Conservation (phyloP, 2,113 vertebrate genomes). For the Podarcis muralis region DNA sequence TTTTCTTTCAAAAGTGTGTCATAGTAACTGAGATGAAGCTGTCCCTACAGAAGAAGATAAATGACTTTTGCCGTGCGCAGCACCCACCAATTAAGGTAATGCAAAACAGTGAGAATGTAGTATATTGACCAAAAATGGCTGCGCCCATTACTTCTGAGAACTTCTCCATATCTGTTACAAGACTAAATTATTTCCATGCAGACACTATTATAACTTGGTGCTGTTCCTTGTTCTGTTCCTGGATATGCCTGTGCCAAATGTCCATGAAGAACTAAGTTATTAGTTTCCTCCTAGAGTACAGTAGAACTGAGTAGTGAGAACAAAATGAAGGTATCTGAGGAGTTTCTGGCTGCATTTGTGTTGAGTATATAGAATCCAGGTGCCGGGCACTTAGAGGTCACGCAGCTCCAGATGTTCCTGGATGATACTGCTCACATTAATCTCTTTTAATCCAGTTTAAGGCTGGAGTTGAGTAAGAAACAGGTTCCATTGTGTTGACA, state of each 20-base stretch:
- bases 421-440: not conserved
- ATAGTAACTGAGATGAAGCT: slow-evolving; percentile 90
- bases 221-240: not conserved
- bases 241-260: accelerated
- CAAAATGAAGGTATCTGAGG: not conserved
- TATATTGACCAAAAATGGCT: not conserved
- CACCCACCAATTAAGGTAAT: slow-evolving; percentile 91
- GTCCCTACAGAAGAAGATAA: slow-evolving; percentile 87
- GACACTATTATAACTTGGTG: not conserved
- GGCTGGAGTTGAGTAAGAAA: not conserved
- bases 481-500: not conserved
- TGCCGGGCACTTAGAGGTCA: not conserved
- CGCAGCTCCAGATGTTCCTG: not conserved
- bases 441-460: not conserved
- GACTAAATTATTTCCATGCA: not conserved
- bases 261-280: not conserved
- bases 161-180: not conserved
- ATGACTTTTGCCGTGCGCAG: slow-evolving; percentile 90
- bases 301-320: accelerated
- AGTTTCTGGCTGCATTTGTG: not conserved
- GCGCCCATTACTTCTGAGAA: not conserved
- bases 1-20: slow-evolving; percentile 84
- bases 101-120: not conserved
- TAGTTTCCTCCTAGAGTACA: not conserved
- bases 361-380: not conserved